Percentiles rank a stretch among this genome's conserved stretches.
phyloP scores from a whole-genome alignment of 2,113 vertebrate species.

The Pedetes capensis region DNA sequence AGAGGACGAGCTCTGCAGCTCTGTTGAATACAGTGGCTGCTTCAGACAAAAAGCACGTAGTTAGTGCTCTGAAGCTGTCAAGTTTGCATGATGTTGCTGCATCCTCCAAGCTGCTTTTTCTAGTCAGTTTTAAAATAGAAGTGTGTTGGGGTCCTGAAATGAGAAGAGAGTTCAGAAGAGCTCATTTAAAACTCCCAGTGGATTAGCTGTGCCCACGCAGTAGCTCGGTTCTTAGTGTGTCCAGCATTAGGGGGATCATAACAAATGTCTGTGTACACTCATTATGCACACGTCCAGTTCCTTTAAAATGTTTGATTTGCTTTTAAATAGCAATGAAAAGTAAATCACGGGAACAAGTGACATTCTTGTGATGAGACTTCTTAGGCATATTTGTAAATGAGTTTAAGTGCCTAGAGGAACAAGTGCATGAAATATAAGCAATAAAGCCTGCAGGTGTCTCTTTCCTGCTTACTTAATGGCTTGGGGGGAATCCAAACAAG shows the following conservation, averaged over 20 bases:
- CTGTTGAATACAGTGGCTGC: neutral
- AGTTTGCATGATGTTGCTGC: neutral
- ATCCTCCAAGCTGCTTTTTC: neutral
- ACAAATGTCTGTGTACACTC: neutral
- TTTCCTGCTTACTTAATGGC: neutral
- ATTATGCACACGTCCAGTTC: neutral
- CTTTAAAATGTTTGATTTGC: neutral
- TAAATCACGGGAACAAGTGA: neutral
- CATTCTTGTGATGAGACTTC: slow-evolving; percentile 10
- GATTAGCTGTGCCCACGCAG: neutral
- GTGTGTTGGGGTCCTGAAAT: neutral
- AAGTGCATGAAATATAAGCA: neutral
- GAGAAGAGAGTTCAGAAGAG: neutral
- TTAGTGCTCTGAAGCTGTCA: neutral
- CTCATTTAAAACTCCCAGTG: neutral
- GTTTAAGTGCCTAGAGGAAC: neutral
- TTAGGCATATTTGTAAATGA: neutral
- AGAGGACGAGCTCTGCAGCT: neutral
- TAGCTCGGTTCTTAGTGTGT: neutral
- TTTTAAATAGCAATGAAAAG: neutral
- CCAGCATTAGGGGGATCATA: neutral
- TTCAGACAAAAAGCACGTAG: neutral
- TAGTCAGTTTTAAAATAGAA: neutral
- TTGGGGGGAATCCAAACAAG: neutral
- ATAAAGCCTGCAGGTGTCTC: neutral